Conservation (phyloP, 2,888 invertebrate genomes). For the Mystacides longicornis region DNA sequence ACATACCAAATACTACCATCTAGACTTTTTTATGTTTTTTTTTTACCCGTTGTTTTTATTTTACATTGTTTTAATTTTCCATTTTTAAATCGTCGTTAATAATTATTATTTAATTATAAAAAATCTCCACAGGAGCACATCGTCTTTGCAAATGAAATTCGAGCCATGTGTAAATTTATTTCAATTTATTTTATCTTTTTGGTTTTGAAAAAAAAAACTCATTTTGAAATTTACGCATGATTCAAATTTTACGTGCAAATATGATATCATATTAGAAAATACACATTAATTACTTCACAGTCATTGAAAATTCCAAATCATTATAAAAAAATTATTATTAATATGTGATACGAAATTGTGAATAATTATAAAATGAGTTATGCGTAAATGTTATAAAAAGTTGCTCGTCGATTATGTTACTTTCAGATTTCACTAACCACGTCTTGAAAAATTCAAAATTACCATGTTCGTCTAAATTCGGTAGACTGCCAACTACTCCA, state of each 20-base stretch:
- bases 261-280: too few species aligned
- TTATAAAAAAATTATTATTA: constrained; percentile 23
- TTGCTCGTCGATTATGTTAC: constrained; percentile 17
- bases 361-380: too few species aligned
- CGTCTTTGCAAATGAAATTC: too few species aligned
- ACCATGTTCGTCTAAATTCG: constrained; percentile 20
- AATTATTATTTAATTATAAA: constrained; percentile 27
- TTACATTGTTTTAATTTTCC: constrained; percentile 28
- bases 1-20: constrained; percentile 53
- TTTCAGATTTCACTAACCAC: constrained; percentile 26
- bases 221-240: too few species aligned
- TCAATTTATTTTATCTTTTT: too few species aligned
- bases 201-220: too few species aligned
- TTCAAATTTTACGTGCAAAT: too few species aligned
- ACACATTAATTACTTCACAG: constrained; percentile 26
- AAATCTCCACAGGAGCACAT: constrained; percentile 27
- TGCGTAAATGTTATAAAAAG: constrained; percentile 4
- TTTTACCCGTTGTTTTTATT: constrained; percentile 41
- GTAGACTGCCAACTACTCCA: too few species aligned
- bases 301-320: constrained; percentile 25
- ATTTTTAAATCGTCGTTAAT: constrained; percentile 33
- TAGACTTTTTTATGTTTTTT: constrained; percentile 49
- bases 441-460: constrained; percentile 23
- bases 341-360: too few species aligned
- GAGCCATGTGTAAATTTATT: too few species aligned